Evolutionary conservation across 2,113 vertebrate species (phyloP).

Genomic region (Eretmochelys imbricata): DNA sequence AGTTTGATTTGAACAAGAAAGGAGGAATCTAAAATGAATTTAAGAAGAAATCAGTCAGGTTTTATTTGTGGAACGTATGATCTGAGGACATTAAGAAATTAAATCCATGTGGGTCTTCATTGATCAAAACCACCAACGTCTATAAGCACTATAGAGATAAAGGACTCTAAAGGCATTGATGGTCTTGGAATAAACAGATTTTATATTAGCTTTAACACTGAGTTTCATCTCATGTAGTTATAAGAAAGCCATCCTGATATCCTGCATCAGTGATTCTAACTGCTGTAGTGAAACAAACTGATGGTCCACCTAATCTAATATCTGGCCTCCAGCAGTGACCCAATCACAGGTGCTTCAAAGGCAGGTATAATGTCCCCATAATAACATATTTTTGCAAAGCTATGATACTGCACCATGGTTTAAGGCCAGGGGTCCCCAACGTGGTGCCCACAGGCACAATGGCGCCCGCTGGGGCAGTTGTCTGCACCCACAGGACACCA

Average conservation of each 20-base stretch:
- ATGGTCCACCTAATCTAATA: fast-evolving
- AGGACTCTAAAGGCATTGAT: not conserved
- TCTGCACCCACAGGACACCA: too few relatives aligned
- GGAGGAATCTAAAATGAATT: not conserved
- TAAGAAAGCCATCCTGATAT: constrained; percentile 12
- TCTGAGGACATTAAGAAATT: not conserved
- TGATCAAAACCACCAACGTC: not conserved
- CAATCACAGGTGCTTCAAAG: not conserved
- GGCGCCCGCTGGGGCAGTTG: too few relatives aligned
- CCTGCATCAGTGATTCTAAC: not conserved
- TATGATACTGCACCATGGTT: not conserved
- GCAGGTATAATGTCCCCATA: not conserved
- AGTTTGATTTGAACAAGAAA: not conserved
- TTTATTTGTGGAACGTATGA: not conserved
- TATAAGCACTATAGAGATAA: not conserved
- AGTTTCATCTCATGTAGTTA: not conserved
- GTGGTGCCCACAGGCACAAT: too few relatives aligned
- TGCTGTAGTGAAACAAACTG: not conserved
- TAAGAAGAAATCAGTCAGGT: not conserved
- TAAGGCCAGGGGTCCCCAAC: not conserved
- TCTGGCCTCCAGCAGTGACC: not conserved
- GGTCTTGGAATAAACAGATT: not conserved
- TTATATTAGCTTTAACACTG: not conserved
- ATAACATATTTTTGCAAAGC: not conserved
- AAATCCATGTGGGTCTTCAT: not conserved